Evolutionary conservation across 2,888 invertebrate genomes (phyloP), one percentile per base, ranked within the genome.

Genomic region (Dinocampus coccinellae): DNA sequence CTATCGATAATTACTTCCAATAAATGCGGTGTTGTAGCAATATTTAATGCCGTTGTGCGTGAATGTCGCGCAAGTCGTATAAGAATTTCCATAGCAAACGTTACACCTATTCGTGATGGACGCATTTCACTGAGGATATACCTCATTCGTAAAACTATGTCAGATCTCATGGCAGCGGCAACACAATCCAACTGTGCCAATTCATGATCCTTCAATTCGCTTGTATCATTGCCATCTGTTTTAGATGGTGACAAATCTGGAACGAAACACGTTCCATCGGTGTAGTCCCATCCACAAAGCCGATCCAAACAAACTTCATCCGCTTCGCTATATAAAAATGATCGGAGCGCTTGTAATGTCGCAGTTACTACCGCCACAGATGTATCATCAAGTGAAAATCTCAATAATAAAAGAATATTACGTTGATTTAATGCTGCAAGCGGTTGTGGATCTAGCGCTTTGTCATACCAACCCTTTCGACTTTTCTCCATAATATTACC

Each of bases 361-460:
- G 95, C 92, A 78, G 93, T 92, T 47, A 96, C 87, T 58, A 95
- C 91, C 1, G 92, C 90, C 0, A 92, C 90, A 29, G 93, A 92
- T 78, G 93, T 93, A 82, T 97, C 97, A 88, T 98, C 97, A 77
- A 97, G 88, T 0, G 96, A 93, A 88, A 95, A 95, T 79, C 97
- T 91, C 64, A 97, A 81, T 0, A 97, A 88, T 80, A 97, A 92
- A 81, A 96, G 92, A 13, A 91, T 83, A 90, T 93, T 91, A 90
- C 94, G 87, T 91, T 95, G 80, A 91, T 90, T 73, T 3, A 91
- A 80, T 3, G 89, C 86, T 0, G 87, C 86, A n/a, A 91, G 75
- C 0, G 91, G 87, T 11, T 96, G 93, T 63, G 94, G 90, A 67
- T 95, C 92, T 64, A 97, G 89, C 7, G 93, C 90, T 69, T 91